Evolutionary conservation across 64 coral and sea anemone genomes (phyloP), one percentile per base, ranked within the genome.

Genomic region (Astreopora myriophthalma): DNA sequence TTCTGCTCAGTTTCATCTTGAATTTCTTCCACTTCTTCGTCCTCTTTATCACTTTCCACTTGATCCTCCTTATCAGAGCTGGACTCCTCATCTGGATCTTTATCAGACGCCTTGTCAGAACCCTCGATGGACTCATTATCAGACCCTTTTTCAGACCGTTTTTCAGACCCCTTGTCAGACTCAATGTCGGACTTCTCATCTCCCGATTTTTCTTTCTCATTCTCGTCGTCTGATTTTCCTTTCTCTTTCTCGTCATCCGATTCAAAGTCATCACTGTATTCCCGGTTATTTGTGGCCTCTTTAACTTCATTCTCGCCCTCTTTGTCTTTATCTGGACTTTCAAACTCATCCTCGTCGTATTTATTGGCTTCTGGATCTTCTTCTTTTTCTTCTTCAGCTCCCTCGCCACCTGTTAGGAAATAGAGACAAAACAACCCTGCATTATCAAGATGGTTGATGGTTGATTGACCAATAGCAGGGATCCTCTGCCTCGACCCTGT

Each of bases 251-350:
- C 80, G 24, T 86, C 67, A 35, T 94, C 92, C 2, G 87, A 92
- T 48, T 95, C 88, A 79, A 90, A 95, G 27, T 95, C 93, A 29
- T 95, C 93, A 7, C 70, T 89, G 44, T 95, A 95, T 23, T 92
- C 79, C 5, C 64, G 39, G 17, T 80, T n/a, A n/a, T n/a, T n/a
- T n/a, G n/a, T n/a, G n/a, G n/a, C n/a, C n/a, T n/a, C n/a, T n/a
- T n/a, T n/a, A n/a, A n/a, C n/a, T n/a, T n/a, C n/a, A 11, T 52
- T 72, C 17, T 96, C 94, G 22, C 71, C 74, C 30, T 74, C 42
- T 22, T 74, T 73, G 37, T 89, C 71, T 9, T 80, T 89, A 12
- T 92, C 85, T 36, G 93, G 48, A 23, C 79, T 81, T 48, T 94
- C 87, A 22, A 93, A 93, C 1, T 88, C 88, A 33, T 91, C 92